Percentiles rank a stretch among this genome's conserved stretches.
Evolutionary conservation across 2,113 vertebrate genomes (phyloP).

Genomic region (Onychostruthus taczanowskii): DNA sequence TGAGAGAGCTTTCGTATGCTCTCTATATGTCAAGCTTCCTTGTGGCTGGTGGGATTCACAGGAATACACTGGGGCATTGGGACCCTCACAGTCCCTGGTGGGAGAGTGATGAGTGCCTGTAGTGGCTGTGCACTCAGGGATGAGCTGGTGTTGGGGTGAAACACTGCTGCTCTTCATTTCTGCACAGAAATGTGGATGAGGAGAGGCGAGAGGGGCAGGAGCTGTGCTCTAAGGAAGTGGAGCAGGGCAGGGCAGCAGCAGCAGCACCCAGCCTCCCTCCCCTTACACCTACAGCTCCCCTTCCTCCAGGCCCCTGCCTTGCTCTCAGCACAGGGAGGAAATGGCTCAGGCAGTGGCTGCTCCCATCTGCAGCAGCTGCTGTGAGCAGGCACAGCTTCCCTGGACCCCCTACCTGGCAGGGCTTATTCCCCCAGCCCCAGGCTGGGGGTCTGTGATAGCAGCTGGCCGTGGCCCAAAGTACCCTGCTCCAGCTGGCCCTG

Average conservation of each 20-base stretch:
- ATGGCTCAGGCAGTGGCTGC: not conserved
- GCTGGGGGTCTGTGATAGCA: not conserved
- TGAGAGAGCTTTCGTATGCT: not conserved
- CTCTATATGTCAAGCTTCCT: not conserved
- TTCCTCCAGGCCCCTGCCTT: not conserved
- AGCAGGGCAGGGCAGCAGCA: not conserved
- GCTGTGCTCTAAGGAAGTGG: not conserved
- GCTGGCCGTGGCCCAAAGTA: rapidly evolving
- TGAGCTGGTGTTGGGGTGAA: not conserved
- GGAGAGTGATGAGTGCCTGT: rapidly evolving
- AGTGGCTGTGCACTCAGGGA: not conserved
- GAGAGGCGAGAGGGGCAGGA: not conserved
- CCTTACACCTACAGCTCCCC: not conserved
- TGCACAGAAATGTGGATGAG: not conserved
- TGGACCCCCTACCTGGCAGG: not conserved
- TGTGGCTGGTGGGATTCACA: not conserved
- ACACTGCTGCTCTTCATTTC: not conserved
- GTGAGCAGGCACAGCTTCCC: not conserved
- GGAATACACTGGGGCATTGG: not conserved
- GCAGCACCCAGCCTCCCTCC: not conserved
- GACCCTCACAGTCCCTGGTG: not conserved
- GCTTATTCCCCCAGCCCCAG: not conserved
- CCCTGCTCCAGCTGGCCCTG: not conserved
- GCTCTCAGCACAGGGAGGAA: not conserved
- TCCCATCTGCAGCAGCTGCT: not conserved